Evolutionary conservation across 2,888 invertebrate species (phyloP), one percentile per base, ranked within the genome.

Genomic region (Lepetodrilus schrolli): DNA sequence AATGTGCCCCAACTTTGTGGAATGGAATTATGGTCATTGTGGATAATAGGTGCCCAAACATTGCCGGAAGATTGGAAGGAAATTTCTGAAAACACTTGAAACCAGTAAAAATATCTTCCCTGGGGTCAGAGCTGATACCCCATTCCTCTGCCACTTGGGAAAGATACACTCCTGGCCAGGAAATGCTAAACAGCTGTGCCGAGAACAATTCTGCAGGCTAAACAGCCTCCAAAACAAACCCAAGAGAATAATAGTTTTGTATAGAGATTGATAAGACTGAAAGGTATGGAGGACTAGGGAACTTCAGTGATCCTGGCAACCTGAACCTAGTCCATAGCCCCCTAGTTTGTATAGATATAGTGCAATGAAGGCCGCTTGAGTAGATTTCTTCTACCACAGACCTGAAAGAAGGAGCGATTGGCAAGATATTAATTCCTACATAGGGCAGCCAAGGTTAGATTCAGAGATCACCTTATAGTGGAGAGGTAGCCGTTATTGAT

Each of bases 381-480:
- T 58, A 58, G 58, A 58, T 58, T 58, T 58, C 58, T 17, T 30
- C 30, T 17, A 30, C 26, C 58, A 23, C 4, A 58, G 58, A 26
- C 58, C 58, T 38, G 51, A 72, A 65, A 72, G 72, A 38, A 47
- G 17, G 26, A 30, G 23, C 66, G 36, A 72, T 65, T 47, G 34
- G 37, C 48, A 48, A 38, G 66, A 65, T 72, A 72, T 72, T 72
- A 65, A 72, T 72, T 72, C 72, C 65, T 48, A 47, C 34, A 47
- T 37, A 72, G 72, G 72, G 66, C 48, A 65, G 20, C 21, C 37
- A 37, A 36, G 72, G 72, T 72, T 72, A 72, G 58, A 65, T 65
- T 72, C 68, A 47, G 34, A 58, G 58, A 58, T 58, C 58, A 58
- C 26, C 58, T n/a, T 30, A 58, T 58, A 58, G 58, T 30, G 23